phyloP scores from a whole-genome alignment of 92 coral and sea anemone species.

The Palythoa caribaeorum region DNA sequence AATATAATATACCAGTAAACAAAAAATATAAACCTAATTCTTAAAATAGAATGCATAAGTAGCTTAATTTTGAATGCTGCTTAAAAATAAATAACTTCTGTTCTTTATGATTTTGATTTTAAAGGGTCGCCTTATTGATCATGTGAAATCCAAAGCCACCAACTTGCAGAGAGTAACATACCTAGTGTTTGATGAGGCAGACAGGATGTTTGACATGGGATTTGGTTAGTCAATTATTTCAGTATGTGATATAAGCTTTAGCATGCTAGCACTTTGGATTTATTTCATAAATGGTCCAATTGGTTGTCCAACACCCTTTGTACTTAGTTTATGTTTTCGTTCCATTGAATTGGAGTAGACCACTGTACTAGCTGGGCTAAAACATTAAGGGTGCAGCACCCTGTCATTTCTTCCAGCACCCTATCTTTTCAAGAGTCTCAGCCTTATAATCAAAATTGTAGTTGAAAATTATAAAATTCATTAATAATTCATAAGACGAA shows the following conservation, averaged over 20 bases:
- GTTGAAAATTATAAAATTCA: no score
- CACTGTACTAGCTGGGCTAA: not conserved
- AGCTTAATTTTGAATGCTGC: not conserved
- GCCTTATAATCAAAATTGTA: no score
- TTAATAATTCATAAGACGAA: no score
- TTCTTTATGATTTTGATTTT: not conserved
- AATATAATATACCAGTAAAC: no score
- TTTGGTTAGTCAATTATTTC: slow-evolving; percentile 76
- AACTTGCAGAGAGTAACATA: slow-evolving; percentile 90
- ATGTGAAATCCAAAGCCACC: slow-evolving; percentile 91
- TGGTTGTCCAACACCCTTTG: no score
- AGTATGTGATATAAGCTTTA: not conserved
- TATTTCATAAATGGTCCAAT: not conserved
- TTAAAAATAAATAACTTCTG: not conserved
- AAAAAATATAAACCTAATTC: no score
- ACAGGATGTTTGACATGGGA: slow-evolving; percentile 99
- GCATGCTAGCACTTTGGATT: not conserved
- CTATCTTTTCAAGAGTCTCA: no score
- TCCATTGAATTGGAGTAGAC: no score
- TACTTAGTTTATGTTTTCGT: not conserved
- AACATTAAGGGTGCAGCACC: no score
- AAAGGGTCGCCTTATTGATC: slow-evolving; percentile 96
- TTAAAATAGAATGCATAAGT: no score
- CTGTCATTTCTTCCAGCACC: no score
- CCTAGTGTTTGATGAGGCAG: slow-evolving; percentile 98